phyloP scores from a whole-genome alignment of 2,888 invertebrate species.

The Ectemnius cavifrons region DNA sequence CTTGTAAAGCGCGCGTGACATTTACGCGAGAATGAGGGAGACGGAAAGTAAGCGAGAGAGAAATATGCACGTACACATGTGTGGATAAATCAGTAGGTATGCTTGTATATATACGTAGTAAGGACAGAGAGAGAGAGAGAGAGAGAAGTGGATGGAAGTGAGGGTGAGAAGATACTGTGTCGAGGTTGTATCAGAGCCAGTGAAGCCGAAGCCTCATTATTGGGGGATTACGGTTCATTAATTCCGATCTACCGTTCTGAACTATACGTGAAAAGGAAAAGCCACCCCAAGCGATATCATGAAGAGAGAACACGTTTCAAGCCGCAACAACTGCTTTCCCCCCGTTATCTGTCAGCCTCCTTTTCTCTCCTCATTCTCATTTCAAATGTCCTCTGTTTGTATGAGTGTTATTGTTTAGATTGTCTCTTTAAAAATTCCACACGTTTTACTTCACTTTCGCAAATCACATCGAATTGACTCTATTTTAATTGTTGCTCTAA shows the following conservation, averaged over 20 bases:
- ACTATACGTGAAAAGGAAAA: slow-evolving; percentile 69
- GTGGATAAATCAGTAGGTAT: slow-evolving; percentile 13
- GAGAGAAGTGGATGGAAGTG: slow-evolving; percentile 5
- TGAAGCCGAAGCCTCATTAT: slow-evolving; percentile 72
- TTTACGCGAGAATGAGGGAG: slow-evolving; percentile 35
- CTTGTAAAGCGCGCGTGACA: slow-evolving; percentile 49
- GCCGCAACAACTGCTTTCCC: too few relatives aligned
- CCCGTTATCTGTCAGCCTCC: too few relatives aligned
- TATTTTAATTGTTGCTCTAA: too few relatives aligned
- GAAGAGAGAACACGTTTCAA: slow-evolving; percentile 62
- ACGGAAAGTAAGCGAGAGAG: slow-evolving; percentile 10
- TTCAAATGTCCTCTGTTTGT: slow-evolving; percentile 52
- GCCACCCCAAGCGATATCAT: slow-evolving; percentile 62
- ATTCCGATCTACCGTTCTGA: slow-evolving; percentile 68
- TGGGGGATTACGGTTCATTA: slow-evolving; percentile 75
- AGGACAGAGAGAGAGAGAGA: slow-evolving; percentile 18
- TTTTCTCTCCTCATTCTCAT: slow-evolving; percentile 44
- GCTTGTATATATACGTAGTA: slow-evolving; percentile 32
- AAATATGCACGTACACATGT: slow-evolving; percentile 13
- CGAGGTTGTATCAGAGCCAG: slow-evolving; percentile 68
- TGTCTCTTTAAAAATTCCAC: slow-evolving; percentile 52
- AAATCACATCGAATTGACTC: neutral
- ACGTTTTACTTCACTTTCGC: too few relatives aligned
- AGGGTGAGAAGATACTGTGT: slow-evolving; percentile 40
- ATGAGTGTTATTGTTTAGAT: slow-evolving; percentile 47